Base-by-base conservation (phyloP, 2,888 invertebrate species). In the Acleris emargana region DNA sequence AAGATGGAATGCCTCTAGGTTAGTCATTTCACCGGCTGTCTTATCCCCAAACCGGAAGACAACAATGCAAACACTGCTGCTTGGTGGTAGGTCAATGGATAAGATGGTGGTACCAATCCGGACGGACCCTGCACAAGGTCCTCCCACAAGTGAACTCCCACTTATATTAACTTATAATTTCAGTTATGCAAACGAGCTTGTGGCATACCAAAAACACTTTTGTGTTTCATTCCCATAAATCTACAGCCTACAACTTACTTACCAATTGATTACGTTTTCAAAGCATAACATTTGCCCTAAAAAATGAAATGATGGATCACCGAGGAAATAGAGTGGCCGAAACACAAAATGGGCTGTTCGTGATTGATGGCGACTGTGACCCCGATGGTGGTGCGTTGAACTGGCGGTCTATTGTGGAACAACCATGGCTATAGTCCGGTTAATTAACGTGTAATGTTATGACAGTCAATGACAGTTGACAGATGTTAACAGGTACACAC, bases 251-350 rank as follows among this genome's bases (percentile, higher is more conserved):
- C 43, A 13, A 45, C 47, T 58, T 32, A 45, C 47, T 58, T 32
- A 32, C 28, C 32, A 61, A 61, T 51, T 45, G 45, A 66, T 60
- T 32, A 60, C 45, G 28, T 47, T 49, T 49, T 38, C 45, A 55
- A 32, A 64, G 64, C 69, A 54, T 54, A 62, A 57, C 38, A 58
- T 55, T 70, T 61, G 64, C 42, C 69, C 55, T 67, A 62, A 25
- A 72, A 72, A 72, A 67, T 69, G 62, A 72, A 67, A 75, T 82
- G 83, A 81, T 81, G 73, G 81, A 81, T 81, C 68, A 69, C 72
- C 22, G 66, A 60, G 64, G 62, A 72, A 72, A 72, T 71, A 69
- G 71, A 69, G 66, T 64, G 67, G 55, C 71, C 59, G 20, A 64
- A 69, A 67, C 70, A 60, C 59, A 55, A 68, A 75, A 76, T 70